phyloP scores from a whole-genome alignment of 2,113 vertebrate species.

The Megaceryle torquata region DNA sequence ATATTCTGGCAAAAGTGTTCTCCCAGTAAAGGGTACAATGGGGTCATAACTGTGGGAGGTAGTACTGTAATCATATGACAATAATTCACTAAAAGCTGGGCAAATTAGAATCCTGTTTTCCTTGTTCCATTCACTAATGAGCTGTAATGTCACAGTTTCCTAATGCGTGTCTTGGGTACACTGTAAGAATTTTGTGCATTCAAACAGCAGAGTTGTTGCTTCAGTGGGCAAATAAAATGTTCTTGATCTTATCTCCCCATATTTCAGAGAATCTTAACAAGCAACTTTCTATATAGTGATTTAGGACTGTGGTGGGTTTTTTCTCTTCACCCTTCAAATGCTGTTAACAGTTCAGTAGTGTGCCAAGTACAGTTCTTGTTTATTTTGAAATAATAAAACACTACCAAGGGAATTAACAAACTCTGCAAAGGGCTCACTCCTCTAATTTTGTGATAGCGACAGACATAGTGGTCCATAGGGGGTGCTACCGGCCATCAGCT shows the following conservation, averaged over 20 bases:
- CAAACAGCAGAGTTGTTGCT: neutral
- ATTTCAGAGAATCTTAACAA: neutral
- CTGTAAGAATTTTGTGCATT: neutral
- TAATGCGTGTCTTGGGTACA: neutral
- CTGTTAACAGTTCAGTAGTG: neutral
- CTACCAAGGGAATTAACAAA: neutral
- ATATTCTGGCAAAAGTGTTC: neutral
- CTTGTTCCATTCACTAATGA: neutral
- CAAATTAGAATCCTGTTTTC: neutral
- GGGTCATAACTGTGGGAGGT: neutral
- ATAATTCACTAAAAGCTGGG: neutral
- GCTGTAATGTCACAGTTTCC: neutral
- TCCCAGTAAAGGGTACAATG: neutral
- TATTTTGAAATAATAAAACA: neutral
- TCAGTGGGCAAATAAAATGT: neutral
- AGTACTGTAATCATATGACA: neutral
- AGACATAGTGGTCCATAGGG: neutral
- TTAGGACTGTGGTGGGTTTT: neutral
- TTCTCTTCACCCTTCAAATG: neutral
- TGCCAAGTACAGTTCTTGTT: neutral
- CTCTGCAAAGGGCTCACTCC: neutral
- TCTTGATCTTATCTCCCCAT: neutral
- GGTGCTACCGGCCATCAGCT: neutral
- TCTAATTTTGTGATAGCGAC: neutral
- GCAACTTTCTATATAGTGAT: neutral